These are phyloP conservation scores for Momotus momota DNA, from an alignment of 2,797 vertebrate genomes.

Conservation along the genomic window DNA sequence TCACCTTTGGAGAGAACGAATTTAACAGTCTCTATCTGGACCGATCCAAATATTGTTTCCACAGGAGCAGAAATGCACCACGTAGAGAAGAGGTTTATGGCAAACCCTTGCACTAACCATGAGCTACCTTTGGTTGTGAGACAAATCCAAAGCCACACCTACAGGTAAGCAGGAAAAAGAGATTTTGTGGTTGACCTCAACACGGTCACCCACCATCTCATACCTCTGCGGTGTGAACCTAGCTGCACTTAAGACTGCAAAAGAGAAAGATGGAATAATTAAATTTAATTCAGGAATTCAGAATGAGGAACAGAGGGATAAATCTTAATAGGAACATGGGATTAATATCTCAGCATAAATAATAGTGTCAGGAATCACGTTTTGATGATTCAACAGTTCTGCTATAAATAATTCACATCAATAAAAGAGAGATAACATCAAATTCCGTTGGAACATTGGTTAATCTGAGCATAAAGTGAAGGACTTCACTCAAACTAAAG, in stretches of 20 bases:
- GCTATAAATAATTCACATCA: slow-evolving; percentile 53
- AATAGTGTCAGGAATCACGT: not conserved
- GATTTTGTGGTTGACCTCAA: slow-evolving; percentile 19
- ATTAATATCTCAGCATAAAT: slow-evolving; percentile 65
- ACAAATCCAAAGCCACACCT: not conserved
- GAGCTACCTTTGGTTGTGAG: not conserved
- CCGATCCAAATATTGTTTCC: not conserved
- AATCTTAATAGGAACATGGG: slow-evolving; percentile 59
- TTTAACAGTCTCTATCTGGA: accelerated
- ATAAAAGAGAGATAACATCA: slow-evolving; percentile 44
- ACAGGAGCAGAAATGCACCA: not conserved
- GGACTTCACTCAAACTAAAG: slow-evolving; percentile 43
- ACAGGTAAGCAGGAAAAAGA: not conserved
- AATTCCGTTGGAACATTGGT: slow-evolving; percentile 11
- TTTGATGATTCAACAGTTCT: slow-evolving; percentile 39
- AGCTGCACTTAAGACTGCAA: not conserved
- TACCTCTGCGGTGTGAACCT: not conserved
- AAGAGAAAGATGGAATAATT: slow-evolving; percentile 43
- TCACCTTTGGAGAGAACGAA: not conserved
- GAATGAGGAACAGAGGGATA: slow-evolving; percentile 48
- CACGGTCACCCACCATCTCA: not conserved
- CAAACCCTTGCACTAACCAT: not conserved
- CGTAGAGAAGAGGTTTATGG: not conserved
- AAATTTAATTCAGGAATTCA: slow-evolving; percentile 52
- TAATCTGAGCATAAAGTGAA: slow-evolving; percentile 41